These are phyloP conservation scores for Malurus splendens DNA, from an alignment of 2,797 vertebrate genomes.

Conservation along the genomic window DNA sequence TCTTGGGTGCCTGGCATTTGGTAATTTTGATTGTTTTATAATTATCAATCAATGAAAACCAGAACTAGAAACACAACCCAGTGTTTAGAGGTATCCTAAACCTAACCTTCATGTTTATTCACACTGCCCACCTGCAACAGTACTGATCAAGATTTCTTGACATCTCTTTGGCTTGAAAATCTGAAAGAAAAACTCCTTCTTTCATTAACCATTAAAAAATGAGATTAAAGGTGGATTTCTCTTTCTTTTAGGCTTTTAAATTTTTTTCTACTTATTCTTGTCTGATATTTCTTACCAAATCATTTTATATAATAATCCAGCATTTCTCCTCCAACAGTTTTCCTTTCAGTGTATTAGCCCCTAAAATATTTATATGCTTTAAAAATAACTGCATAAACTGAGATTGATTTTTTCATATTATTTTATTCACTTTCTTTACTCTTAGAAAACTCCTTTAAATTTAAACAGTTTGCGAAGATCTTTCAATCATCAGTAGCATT, in stretches of 20 bases:
- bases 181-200: background rate
- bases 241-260: background rate
- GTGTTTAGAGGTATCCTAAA: background rate
- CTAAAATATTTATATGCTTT: background rate
- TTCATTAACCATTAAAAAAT: background rate
- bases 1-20: background rate
- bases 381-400: background rate
- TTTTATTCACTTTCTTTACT: background rate
- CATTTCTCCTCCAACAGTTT: background rate
- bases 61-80: background rate
- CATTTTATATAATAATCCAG: background rate
- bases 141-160: background rate
- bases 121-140: background rate
- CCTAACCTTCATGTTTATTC: background rate
- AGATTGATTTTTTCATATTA: background rate
- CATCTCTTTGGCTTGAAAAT: background rate
- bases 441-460: background rate
- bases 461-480: background rate
- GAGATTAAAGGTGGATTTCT: fast-evolving
- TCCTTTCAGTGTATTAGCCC: background rate
- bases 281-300: background rate
- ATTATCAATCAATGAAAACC: background rate
- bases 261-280: background rate
- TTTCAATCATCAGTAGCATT: background rate
- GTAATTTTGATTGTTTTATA: background rate